Evolutionary conservation across 2,797 vertebrate species (phyloP).

Genomic region (Decapterus maruadsi): DNA sequence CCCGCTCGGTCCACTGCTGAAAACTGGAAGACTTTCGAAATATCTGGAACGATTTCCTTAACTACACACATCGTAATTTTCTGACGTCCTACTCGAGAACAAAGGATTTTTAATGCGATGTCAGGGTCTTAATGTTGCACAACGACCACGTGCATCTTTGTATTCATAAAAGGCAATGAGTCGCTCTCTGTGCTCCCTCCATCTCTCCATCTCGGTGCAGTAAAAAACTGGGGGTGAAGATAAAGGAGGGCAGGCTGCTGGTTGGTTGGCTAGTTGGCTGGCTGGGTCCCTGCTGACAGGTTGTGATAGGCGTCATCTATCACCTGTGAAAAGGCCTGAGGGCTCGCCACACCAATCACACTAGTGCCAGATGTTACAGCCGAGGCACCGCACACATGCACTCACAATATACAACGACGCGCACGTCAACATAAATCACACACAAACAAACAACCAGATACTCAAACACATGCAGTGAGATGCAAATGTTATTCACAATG

Average conservation of each 20-base stretch:
- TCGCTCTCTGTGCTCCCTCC: slow-evolving; percentile 40
- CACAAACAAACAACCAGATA: slow-evolving; percentile 53
- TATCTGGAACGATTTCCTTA: slow-evolving; percentile 1
- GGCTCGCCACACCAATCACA: slow-evolving; percentile 80
- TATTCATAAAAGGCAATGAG: slow-evolving; percentile 68
- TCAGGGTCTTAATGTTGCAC: slow-evolving; percentile 28
- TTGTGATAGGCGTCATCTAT: slow-evolving; percentile 84
- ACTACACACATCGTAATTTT: slow-evolving; percentile 8
- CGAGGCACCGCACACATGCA: slow-evolving; percentile 50
- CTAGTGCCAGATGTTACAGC: slow-evolving; percentile 81
- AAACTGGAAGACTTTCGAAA: slow-evolving; percentile 1
- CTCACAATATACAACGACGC: slow-evolving; percentile 10
- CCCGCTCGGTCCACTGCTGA: slow-evolving; percentile 14
- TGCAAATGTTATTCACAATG: slow-evolving; percentile 58
- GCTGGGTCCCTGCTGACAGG: slow-evolving; percentile 78
- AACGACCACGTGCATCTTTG: slow-evolving; percentile 43
- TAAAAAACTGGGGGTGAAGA: slow-evolving; percentile 64
- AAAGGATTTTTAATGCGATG: neutral
- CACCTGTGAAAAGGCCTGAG: slow-evolving; percentile 77
- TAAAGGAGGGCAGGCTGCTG: slow-evolving; percentile 63
- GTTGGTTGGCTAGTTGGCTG: slow-evolving; percentile 73
- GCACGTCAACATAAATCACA: slow-evolving; percentile 59
- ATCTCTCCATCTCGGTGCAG: slow-evolving; percentile 51
- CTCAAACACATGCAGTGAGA: slow-evolving; percentile 49
- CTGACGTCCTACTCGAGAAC: slow-evolving; percentile 14